Evolutionary conservation across 2,797 vertebrate species (phyloP).

Genomic region (Pseudochromis fuscus): DNA sequence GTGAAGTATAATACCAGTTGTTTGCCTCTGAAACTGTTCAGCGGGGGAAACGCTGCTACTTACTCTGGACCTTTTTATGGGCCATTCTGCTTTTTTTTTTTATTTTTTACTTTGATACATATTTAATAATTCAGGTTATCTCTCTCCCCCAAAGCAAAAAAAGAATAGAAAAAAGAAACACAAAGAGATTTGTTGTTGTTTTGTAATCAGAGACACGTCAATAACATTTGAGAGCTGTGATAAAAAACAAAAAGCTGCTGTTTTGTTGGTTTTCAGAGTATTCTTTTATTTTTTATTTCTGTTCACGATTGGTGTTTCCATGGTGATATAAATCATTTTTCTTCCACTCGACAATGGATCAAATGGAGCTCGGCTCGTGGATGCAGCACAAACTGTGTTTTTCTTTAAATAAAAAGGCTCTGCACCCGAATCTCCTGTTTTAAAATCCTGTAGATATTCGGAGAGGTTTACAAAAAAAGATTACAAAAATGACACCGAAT

Average conservation of each 20-base stretch:
- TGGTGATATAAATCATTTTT: conserved; percentile 73
- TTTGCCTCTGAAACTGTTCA: conserved; percentile 72
- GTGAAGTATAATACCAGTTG: conserved; percentile 78
- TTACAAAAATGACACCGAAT: conserved; percentile 32
- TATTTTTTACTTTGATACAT: conserved; percentile 62
- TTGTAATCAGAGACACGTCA: conserved; percentile 38
- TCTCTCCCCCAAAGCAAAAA: conserved; percentile 28
- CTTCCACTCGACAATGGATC: conserved; percentile 64
- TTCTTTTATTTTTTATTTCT: too few relatives aligned
- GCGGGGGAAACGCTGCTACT: conserved; percentile 63
- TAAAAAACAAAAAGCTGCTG: conserved; percentile 48
- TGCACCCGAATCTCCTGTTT: conserved; percentile 13
- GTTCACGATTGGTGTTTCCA: conserved; percentile 67
- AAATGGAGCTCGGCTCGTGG: conserved; percentile 54
- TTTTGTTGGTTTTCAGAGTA: conserved; percentile 52
- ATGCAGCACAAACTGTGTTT: conserved; percentile 30
- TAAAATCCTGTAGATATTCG: conserved; percentile 6
- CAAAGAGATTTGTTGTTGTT: conserved; percentile 44
- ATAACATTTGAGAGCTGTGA: conserved; percentile 48
- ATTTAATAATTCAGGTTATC: conserved; percentile 70
- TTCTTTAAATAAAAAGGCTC: conserved; percentile 3
- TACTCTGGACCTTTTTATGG: conserved; percentile 69
- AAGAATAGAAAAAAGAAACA: neutral
- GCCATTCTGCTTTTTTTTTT: conserved; percentile 42
- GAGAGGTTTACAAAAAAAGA: neutral